Evolutionary conservation across 2,113 vertebrate genomes (phyloP).

Genomic region (Xenotilapia longispinis): DNA sequence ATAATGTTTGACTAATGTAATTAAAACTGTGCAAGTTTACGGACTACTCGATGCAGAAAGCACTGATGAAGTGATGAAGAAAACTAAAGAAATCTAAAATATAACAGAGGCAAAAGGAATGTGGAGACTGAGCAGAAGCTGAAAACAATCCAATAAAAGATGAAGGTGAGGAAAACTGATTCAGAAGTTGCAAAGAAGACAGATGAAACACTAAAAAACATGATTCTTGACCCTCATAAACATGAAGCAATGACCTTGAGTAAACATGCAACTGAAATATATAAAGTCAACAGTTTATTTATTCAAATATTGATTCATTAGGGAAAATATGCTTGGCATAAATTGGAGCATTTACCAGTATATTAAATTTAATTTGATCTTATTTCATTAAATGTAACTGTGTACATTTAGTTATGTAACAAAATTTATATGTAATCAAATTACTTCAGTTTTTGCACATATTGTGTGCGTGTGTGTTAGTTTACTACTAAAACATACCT

Average conservation of each 20-base stretch:
- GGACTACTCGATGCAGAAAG: neutral
- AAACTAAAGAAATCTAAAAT: neutral
- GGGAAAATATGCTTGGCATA: neutral
- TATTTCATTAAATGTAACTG: neutral
- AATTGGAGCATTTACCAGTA: accelerated
- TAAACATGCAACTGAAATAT: neutral
- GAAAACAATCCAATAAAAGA: neutral
- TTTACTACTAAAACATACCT: neutral
- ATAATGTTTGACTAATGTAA: neutral
- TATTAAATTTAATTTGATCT: accelerated
- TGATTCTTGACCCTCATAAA: neutral
- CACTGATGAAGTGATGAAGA: neutral
- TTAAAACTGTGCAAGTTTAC: neutral
- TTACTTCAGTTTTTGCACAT: neutral
- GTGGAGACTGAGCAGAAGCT: neutral
- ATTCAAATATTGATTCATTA: neutral
- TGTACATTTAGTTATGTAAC: neutral
- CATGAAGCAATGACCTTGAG: neutral
- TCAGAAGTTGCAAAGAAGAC: neutral
- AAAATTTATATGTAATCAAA: neutral
- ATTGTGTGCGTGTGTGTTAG: neutral
- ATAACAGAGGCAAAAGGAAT: neutral
- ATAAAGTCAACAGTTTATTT: neutral
- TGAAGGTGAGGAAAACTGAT: neutral
- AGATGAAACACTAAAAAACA: neutral